Percentiles rank a stretch among this genome's conserved stretches.
Evolutionary conservation across 2,113 vertebrate species (phyloP).

Genomic region (Phylloscopus trochiloides): DNA sequence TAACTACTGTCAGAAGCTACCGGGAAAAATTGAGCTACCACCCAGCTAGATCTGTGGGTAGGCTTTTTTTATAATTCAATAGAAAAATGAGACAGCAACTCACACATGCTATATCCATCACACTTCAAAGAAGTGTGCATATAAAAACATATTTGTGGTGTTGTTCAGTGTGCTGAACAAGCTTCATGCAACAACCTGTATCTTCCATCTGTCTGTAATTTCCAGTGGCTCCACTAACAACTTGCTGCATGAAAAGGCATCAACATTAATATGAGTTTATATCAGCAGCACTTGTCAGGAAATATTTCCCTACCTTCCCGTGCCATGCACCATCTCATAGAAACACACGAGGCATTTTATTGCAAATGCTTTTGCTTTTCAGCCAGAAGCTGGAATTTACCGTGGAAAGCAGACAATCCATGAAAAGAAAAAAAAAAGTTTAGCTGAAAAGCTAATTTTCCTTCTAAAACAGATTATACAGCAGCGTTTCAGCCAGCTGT

Average conservation of each 20-base stretch:
- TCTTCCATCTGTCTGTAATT: conserved; percentile 57
- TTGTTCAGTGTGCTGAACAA: conserved; percentile 27
- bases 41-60: conserved; percentile 29
- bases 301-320: not conserved
- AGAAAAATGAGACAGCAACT: conserved; percentile 50
- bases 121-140: not conserved
- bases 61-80: conserved; percentile 33
- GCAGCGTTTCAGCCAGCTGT: not conserved
- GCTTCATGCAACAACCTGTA: conserved; percentile 32
- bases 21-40: conserved; percentile 40
- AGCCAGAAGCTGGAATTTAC: conserved; percentile 35
- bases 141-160: conserved; percentile 27
- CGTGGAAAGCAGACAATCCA: conserved; percentile 36
- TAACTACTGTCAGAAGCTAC: conserved; percentile 48
- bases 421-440: not conserved
- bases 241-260: conserved; percentile 30
- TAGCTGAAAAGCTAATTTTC: conserved; percentile 17
- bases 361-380: not conserved
- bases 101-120: conserved; percentile 47
- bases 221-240: conserved; percentile 9
- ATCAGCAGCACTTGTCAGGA: conserved; percentile 7
- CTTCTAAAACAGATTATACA: conserved; percentile 14
- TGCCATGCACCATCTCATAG: not conserved
- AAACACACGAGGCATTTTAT: not conserved
- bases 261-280: not conserved